Evolutionary conservation across 2,888 invertebrate genomes (phyloP), one percentile per base, ranked within the genome.

Genomic region (Torymus auratus): DNA sequence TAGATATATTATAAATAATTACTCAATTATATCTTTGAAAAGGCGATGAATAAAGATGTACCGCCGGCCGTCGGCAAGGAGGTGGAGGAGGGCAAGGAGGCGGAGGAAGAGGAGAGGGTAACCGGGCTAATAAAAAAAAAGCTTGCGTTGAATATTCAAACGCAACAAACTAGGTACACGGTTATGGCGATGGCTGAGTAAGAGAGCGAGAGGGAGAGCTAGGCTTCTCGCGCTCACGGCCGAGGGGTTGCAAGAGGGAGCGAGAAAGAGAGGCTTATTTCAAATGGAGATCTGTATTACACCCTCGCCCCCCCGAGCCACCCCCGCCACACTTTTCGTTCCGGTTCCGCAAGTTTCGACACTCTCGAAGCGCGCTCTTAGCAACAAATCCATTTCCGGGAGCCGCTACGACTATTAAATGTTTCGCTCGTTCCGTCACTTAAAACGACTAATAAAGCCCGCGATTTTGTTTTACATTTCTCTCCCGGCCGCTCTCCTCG

Each of bases 1-100:
- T 90, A 90, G 90, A 91, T 90, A 91, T 91, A 91, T 91, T 91
- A 91, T 91, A 91, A 91, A 91, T 91, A 90, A 91, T 91, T 90
- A 91, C 90, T 91, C 90, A 91, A 91, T 91, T 91, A 91, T 90
- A 91, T 91, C 90, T 91, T 91, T 89, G 89, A 90, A 90, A 90
- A 90, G 90, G 88, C 89, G 89, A 91, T 91, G 90, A 91, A 91
- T 91, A 91, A 91, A 91, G 90, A 91, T 91, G 90, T 87, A 86
- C 84, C 87, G 85, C 84, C 87, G 85, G 85, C 87, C 86, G 88
- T 83, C 85, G 87, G 86, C 85, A 83, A 83, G 83, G 83, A 85
- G 28, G 28, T 5, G 28, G 28, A 5, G 4, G 28, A 28, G 28
- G 28, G n/a, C n/a, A n/a, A n/a, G 7, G 41, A 41, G 7, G 41